Percentiles rank a stretch among this genome's conserved stretches.
phyloP scores from a whole-genome alignment of 2,113 vertebrate genomes.

The Nothoprocta pentlandii region DNA sequence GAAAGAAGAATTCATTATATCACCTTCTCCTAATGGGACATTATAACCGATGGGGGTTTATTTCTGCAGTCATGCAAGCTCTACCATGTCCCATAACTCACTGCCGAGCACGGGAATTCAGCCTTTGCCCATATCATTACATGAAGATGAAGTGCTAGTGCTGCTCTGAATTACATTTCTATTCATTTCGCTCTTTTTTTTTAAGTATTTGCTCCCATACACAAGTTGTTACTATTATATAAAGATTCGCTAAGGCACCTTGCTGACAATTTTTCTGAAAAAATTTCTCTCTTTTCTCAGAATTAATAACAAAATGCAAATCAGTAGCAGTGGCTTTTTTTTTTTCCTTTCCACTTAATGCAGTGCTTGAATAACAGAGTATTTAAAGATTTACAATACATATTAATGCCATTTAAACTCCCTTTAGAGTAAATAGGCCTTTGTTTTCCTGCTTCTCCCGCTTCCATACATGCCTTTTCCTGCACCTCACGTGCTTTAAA shows the following conservation, averaged over 20 bases:
- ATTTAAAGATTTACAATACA: constrained; percentile 34
- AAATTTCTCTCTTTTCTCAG: constrained; percentile 9
- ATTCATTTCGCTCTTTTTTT: constrained; percentile 57
- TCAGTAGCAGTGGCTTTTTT: not conserved
- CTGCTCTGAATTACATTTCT: constrained; percentile 45
- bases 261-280: constrained; percentile 16
- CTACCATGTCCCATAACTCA: constrained; percentile 64
- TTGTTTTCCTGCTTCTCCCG: constrained; percentile 36
- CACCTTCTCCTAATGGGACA: constrained; percentile 78
- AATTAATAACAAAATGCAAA: constrained; percentile 72
- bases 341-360: constrained; percentile 9
- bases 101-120: constrained; percentile 31
- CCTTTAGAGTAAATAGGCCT: constrained; percentile 19
- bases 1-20: constrained; percentile 76
- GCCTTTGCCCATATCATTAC: constrained; percentile 45
- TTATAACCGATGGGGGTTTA: constrained; percentile 52
- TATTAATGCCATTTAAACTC: constrained; percentile 47
- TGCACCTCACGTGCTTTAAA: constrained; percentile 1
- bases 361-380: constrained; percentile 38
- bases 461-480: not conserved
- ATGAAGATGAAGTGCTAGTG: constrained; percentile 42
- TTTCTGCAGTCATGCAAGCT: constrained; percentile 43
- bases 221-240: constrained; percentile 52
- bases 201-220: constrained; percentile 50
- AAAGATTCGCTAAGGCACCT: constrained; percentile 12